Percentiles rank a stretch among this genome's conserved stretches.
These are phyloP conservation scores for Ceyx erithaca DNA, from an alignment of 2,797 vertebrate species.

Conservation along the genomic window DNA sequence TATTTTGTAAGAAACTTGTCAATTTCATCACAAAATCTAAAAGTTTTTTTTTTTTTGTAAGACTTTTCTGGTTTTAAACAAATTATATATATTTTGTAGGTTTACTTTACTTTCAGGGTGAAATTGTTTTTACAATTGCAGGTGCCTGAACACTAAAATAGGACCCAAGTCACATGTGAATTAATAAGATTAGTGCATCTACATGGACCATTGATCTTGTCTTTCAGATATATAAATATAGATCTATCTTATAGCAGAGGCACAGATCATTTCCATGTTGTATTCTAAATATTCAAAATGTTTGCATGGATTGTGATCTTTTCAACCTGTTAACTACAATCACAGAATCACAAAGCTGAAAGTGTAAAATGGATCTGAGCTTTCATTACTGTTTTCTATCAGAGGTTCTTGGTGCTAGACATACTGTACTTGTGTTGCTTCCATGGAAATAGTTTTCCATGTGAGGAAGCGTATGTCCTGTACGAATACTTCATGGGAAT, in stretches of 20 bases:
- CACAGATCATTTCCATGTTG: conserved; percentile 5
- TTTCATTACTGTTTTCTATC: conserved; percentile 30
- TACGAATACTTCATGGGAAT: not conserved
- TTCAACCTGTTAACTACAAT: conserved; percentile 48
- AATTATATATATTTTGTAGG: not conserved
- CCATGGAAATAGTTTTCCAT: not conserved
- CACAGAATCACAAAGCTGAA: conserved; percentile 31
- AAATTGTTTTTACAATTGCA: conserved; percentile 74
- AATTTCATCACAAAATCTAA: not conserved
- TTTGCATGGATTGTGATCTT: conserved; percentile 43
- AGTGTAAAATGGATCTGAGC: conserved; percentile 20
- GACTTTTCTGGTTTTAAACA: not conserved
- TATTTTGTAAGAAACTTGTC: not conserved
- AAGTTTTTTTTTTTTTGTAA: conserved; percentile 12
- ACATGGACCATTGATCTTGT: conserved; percentile 66
- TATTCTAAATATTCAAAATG: conserved; percentile 45
- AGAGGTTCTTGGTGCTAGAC: not conserved
- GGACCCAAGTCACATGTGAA: conserved; percentile 60
- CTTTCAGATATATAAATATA: not conserved
- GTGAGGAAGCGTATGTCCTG: accelerated
- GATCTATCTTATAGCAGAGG: conserved; percentile 51
- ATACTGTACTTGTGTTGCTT: not conserved
- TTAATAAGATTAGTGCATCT: conserved; percentile 70
- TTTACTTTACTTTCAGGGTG: conserved; percentile 60
- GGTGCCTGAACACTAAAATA: conserved; percentile 67